phyloP scores from a whole-genome alignment of 1,140 invertebrate genomes.

The Atta colombica region DNA sequence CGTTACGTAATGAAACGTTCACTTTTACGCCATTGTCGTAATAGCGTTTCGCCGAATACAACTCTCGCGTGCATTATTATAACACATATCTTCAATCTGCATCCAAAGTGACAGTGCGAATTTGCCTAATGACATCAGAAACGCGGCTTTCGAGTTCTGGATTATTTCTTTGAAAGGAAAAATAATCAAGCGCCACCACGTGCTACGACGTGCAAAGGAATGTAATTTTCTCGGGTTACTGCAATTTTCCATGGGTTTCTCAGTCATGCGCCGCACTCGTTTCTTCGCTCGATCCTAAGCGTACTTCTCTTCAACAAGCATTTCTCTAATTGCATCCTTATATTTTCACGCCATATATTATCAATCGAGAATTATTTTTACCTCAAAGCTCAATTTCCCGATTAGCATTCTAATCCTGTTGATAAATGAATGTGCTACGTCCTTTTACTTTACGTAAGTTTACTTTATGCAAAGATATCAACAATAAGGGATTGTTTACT shows the following conservation, averaged over 20 bases:
- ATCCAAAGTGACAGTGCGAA: conserved; percentile 20
- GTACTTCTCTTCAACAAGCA: too few relatives aligned
- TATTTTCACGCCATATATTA: conserved; percentile 34
- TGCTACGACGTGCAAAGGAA: conserved; percentile 40
- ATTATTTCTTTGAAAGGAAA: conserved; percentile 21
- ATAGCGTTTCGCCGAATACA: not conserved
- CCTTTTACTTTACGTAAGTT: not conserved
- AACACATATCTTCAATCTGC: conserved; percentile 19
- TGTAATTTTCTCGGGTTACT: conserved; percentile 66
- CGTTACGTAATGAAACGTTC: not conserved
- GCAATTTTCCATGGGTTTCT: conserved; percentile 60
- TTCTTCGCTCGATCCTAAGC: conserved; percentile 9
- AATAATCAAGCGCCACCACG: conserved; percentile 39
- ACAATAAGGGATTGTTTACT: not conserved
- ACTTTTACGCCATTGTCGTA: not conserved
- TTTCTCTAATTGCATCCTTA: conserved; percentile 15
- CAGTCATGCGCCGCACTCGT: conserved; percentile 6
- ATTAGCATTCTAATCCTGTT: conserved; percentile 31
- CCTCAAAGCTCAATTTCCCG: not conserved
- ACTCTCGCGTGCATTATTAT: not conserved
- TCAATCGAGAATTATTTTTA: not conserved
- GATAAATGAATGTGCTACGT: conserved; percentile 6
- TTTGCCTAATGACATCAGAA: conserved; percentile 28
- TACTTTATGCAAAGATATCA: not conserved
- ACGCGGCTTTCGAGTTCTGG: not conserved